Evolutionary conservation across 2,888 invertebrate genomes (phyloP), one percentile per base, ranked within the genome.

Genomic region (Bedellia somnulentella): DNA sequence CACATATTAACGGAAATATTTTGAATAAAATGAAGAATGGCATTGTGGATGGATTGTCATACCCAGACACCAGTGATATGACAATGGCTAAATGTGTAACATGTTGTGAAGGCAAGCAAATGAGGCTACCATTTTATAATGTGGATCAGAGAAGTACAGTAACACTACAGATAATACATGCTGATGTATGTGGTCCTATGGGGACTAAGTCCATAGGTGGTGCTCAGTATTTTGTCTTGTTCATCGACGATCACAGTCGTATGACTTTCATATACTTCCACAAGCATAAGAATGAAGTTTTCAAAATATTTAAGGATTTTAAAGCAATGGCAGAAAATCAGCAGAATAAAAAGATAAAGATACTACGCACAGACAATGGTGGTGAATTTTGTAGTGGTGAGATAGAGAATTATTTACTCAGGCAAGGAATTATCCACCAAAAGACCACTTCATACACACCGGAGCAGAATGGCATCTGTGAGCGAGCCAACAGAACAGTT

Each of bases 71-170:
- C n/a, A n/a, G n/a, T n/a, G n/a, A n/a, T n/a, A n/a, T n/a, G n/a
- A n/a, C n/a, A n/a, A n/a, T n/a, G n/a, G n/a, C n/a, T n/a, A n/a
- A n/a, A n/a, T n/a, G n/a, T n/a, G n/a, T n/a, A n/a, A n/a, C n/a
- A n/a, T n/a, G n/a, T 33, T 43, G 46, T 35, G 40, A 47, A 33
- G 48, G 42, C 0, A 50, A 49, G 31, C 45, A 49, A 26, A 8
- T 30, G 2, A 35, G 49, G 12, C 38, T 45, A 23, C 45, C 48
- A 9, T 53, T 52, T 31, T 22, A 27, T 16, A 23, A 37, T 28
- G 30, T 25, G 13, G 34, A 35, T 3, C 34, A 35, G 5, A 42
- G 42, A 36, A 44, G 42, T 18, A 34, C 17, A 10, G 27, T 35
- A 25, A 11, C 34, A n/a, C 32, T 41, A 29, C 26, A 38, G 12